Evolutionary conservation across 2,888 invertebrate genomes (phyloP).

Genomic region (Eupithecia centaureata): DNA sequence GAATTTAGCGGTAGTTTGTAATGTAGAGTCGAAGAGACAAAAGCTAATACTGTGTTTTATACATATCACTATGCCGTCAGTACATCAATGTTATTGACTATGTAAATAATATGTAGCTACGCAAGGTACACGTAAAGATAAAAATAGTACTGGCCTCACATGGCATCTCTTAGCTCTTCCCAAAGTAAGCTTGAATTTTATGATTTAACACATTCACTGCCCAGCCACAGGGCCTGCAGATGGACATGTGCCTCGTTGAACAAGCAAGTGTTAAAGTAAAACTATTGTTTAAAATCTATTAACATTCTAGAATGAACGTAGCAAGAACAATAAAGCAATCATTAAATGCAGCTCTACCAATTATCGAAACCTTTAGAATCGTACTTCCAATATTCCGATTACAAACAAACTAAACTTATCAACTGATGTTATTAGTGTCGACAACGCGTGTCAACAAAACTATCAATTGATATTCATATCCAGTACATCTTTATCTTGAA

Average conservation of each 20-base stretch:
- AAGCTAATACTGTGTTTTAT: not conserved
- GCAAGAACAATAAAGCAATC: too few relatives aligned
- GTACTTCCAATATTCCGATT: not conserved
- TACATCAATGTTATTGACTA: not conserved
- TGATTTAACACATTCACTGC: too few relatives aligned
- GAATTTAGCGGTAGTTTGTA: constrained; percentile 32
- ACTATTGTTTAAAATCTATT: too few relatives aligned
- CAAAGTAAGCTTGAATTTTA: not conserved
- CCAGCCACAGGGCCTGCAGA: too few relatives aligned
- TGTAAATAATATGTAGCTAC: not conserved
- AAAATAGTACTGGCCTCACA: not conserved
- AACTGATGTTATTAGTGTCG: not conserved
- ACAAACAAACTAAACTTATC: not conserved
- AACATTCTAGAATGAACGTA: too few relatives aligned
- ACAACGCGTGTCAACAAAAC: not conserved
- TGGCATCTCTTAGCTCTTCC: not conserved
- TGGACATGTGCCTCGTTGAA: too few relatives aligned
- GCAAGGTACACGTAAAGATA: not conserved
- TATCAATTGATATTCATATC: not conserved
- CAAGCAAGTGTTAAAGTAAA: not conserved
- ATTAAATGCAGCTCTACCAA: not conserved
- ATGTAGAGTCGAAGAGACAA: constrained; percentile 4
- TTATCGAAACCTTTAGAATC: not conserved
- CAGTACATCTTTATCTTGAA: not conserved
- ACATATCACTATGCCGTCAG: too few relatives aligned